These are phyloP conservation scores for Gallinago jamesoni DNA, from an alignment of 2,113 vertebrate genomes.

Conservation along the genomic window DNA sequence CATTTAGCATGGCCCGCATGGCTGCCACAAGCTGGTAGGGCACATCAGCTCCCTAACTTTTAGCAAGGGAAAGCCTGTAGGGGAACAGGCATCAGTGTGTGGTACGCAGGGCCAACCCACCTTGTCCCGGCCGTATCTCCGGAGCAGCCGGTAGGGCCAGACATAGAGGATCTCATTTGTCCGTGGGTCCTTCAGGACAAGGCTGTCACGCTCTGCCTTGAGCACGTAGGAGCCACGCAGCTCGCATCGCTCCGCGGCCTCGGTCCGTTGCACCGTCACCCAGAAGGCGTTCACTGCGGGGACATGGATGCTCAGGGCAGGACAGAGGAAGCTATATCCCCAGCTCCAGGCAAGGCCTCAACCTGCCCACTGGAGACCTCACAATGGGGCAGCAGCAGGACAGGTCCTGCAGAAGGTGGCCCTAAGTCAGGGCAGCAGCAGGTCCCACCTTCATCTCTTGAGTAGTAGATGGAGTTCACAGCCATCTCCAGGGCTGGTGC, in stretches of 20 bases:
- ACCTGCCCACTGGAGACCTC: accelerated
- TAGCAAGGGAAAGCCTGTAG: accelerated
- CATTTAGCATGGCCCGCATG: accelerated
- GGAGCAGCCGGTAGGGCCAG: constrained; percentile 95
- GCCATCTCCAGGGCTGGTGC: constrained; percentile 85
- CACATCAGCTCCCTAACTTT: not conserved
- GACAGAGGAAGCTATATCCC: accelerated
- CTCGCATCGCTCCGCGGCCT: constrained; percentile 89
- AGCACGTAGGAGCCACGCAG: constrained; percentile 86
- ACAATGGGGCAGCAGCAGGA: not conserved
- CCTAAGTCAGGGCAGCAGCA: not conserved
- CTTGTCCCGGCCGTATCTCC: constrained; percentile 94
- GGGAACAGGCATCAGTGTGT: accelerated
- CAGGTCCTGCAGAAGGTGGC: not conserved
- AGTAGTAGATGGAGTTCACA: constrained; percentile 93
- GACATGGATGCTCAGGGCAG: not conserved
- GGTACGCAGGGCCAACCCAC: constrained; percentile 14
- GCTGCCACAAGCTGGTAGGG: not conserved
- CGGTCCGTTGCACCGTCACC: constrained; percentile 89
- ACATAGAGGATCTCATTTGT: constrained; percentile 76
- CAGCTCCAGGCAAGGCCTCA: not conserved
- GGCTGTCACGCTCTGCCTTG: constrained; percentile 80
- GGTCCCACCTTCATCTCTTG: constrained; percentile 87
- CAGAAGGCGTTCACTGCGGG: constrained; percentile 87
- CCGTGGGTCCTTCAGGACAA: constrained; percentile 84